Evolutionary conservation across 2,888 invertebrate species (phyloP).

Genomic region (Pterostichus madidus): DNA sequence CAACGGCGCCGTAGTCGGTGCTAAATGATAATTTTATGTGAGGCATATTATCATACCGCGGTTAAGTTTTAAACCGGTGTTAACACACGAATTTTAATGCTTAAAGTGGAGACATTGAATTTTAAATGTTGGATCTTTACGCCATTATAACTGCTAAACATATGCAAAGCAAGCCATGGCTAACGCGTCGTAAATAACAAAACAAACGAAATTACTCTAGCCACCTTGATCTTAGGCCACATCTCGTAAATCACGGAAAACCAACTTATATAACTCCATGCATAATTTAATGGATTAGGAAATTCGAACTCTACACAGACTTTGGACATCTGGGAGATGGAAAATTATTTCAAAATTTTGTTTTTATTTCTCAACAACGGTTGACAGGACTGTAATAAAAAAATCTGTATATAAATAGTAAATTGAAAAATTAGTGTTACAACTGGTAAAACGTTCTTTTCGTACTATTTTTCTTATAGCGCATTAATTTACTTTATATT

Average conservation of each 20-base stretch:
- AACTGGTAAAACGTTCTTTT: no score
- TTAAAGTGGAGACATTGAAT: slow-evolving; percentile 56
- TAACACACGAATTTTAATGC: slow-evolving; percentile 60
- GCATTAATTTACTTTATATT: no score
- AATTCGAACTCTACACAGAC: background rate
- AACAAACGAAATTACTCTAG: slow-evolving; percentile 50
- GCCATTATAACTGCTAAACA: slow-evolving; percentile 44
- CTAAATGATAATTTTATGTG: slow-evolving; percentile 61
- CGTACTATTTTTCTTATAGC: no score
- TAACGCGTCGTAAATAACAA: slow-evolving; percentile 45
- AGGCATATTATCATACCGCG: slow-evolving; percentile 53
- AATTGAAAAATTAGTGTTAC: no score
- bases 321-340: no score
- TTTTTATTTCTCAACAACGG: no score
- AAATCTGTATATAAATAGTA: no score
- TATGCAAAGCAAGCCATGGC: slow-evolving; percentile 49
- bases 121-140: slow-evolving; percentile 53
- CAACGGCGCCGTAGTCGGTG: slow-evolving; percentile 18
- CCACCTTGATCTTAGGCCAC: slow-evolving; percentile 50
- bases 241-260: slow-evolving; percentile 24
- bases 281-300: slow-evolving; percentile 30
- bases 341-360: background rate
- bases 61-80: slow-evolving; percentile 57
- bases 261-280: background rate
- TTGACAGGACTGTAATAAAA: no score